Evolutionary conservation across 1,140 invertebrate genomes (phyloP).

Genomic region (Papilio polytes): DNA sequence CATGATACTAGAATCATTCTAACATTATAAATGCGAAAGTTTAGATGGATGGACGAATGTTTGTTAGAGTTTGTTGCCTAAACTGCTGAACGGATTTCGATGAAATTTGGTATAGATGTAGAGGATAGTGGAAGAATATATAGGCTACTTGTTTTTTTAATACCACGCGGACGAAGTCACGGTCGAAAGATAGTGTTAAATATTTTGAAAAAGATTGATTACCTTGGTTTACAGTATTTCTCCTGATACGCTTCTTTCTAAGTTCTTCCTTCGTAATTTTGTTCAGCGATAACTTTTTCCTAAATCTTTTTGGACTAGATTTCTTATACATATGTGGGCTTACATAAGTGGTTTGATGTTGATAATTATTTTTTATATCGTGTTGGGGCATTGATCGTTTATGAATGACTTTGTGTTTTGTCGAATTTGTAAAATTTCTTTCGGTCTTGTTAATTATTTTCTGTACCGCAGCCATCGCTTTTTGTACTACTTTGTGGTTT

Average conservation of each 20-base stretch:
- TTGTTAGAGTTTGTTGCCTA: no score
- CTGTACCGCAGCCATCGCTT: slow-evolving; percentile 53
- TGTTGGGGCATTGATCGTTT: slow-evolving; percentile 50
- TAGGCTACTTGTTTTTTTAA: no score
- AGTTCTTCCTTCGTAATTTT: slow-evolving; percentile 22
- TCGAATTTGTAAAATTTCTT: slow-evolving; percentile 41
- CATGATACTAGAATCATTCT: no score
- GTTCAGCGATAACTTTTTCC: slow-evolving; percentile 3
- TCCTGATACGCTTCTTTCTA: slow-evolving; percentile 13
- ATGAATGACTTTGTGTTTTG: slow-evolving; percentile 45
- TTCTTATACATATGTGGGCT: slow-evolving; percentile 33
- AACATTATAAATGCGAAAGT: no score
- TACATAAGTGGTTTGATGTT: slow-evolving; percentile 17
- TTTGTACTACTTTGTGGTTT: slow-evolving; percentile 53
- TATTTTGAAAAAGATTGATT: neutral
- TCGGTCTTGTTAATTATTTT: slow-evolving; percentile 52
- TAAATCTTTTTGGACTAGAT: slow-evolving; percentile 18
- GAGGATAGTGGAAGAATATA: no score
- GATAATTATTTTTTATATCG: slow-evolving; percentile 39
- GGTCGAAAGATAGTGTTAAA: no score
- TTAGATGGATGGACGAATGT: no score
- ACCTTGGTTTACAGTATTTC: slow-evolving; percentile 14
- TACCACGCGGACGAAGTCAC: no score
- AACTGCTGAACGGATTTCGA: no score
- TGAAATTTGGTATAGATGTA: no score